Base-by-base conservation (phyloP, 1,140 invertebrate genomes). In the Drosophila nasuta region DNA sequence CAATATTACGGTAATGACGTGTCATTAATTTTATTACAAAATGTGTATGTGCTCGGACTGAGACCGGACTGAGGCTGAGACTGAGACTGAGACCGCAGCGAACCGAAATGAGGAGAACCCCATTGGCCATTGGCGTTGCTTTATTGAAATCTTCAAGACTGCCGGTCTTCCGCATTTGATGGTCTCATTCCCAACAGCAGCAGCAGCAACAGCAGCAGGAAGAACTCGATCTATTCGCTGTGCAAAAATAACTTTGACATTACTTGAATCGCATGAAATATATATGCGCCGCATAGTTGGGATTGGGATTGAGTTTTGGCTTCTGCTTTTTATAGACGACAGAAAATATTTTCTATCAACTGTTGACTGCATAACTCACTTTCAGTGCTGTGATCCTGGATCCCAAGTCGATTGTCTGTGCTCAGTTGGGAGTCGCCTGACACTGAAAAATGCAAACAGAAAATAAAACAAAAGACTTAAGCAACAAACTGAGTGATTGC, bases 1-100 rank as follows among this genome's bases (percentile, higher is more conserved):
- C 83, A 92, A 91, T 92, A 92, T 92, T 91, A 92, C 81, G 72
- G 78, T 92, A 92, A 92, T 92, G 91, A 91, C 78, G 83, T 92
- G 81, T 91, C 91, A 92, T 92, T 92, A 92, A 92, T 92, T 92
- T 92, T 91, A 92, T 92, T 92, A 91, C 77, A 91, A 89, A 89
- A 85, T 82, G 74, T 81, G 75, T 77, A 79, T 85, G 72, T 91
- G 79, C 49, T 15, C 17, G 45, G 38, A 41, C 30, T 46, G 60
- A 28, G 10, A 49, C 7, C 15, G 15, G 58, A 33, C 25, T 30
- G 20, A 30, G n/a, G 7, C 20, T 10, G 25, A 3, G 25, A 8
- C 20, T 17, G 33, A 1, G 33, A 11, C 1, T 11, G 10, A 2
- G n/a, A 11, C 7, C 20, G 41, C 5, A 13, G 13, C 33, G 4